Base-by-base conservation (phyloP, 2,113 vertebrate species). In the Platysteira castanea region DNA sequence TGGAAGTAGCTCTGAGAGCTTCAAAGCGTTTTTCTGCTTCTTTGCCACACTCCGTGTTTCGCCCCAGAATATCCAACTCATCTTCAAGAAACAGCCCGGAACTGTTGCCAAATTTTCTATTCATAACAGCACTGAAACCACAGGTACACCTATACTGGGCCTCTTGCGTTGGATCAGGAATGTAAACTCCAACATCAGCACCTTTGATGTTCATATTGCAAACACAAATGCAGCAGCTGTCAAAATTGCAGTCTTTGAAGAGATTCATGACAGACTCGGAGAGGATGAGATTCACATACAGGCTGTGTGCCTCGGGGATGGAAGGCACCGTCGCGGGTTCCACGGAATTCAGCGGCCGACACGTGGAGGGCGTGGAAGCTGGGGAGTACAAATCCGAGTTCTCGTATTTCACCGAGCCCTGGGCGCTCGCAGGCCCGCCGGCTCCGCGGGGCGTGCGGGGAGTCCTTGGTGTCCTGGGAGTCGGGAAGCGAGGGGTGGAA, bases 141-240 rank as follows among this genome's bases (percentile, higher is more conserved):
- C 99, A 99, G 94, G 98, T 98, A 98, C 99, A 99, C 30, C 98
- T 93, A 65, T 99, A 99, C 96, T 99, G 99, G 19, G 98, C 98
- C 94, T 99, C 99, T 64, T 98, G 97, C 3, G 98, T 95, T 35
- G 99, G 98, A 95, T 99, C 99, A 26, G 98, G 99, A 97, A 99
- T 99, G 98, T 99, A 99, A 95, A 99, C 99, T 68, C 99, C 99
- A 93, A 99, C 99, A 59, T 99, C 99, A 31, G 99, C 99, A 96
- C 99, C 99, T 98, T 99, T 99, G 95, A 99, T 99, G 97, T 99
- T 99, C 99, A 99, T 99, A 98, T 99, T 99, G 96, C 99, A 99
- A 50, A 99, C 99, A 46, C 99, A 99, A 95, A 99, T 98, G 98
- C 99, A 99, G 97, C 99, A 99, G 98, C 99, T 99, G 98, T 99